phyloP scores from a whole-genome alignment of 1,140 invertebrate genomes.

The Halotydeus destructor region DNA sequence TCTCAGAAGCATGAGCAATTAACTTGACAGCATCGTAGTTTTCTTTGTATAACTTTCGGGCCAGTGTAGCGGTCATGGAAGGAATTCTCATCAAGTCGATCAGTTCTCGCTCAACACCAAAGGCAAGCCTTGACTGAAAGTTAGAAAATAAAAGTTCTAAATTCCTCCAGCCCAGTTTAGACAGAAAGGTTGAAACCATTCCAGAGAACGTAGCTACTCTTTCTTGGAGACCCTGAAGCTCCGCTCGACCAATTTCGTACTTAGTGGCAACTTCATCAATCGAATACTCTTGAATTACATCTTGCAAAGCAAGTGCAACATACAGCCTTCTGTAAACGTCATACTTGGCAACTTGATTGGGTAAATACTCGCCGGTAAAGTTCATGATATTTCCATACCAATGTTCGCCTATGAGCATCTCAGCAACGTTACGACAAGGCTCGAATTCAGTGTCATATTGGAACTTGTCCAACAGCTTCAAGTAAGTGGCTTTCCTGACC shows the following conservation, averaged over 20 bases:
- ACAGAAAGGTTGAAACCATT: slow-evolving; percentile 82
- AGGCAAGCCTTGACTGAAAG: slow-evolving; percentile 79
- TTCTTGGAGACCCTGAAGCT: slow-evolving; percentile 75
- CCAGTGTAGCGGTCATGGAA: slow-evolving; percentile 58
- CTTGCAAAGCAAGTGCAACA: slow-evolving; percentile 69
- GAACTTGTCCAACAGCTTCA: not conserved
- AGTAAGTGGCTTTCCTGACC: not conserved
- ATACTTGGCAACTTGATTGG: too few species aligned
- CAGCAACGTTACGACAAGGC: too few species aligned
- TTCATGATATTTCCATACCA: too few species aligned
- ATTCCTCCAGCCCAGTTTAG: slow-evolving; percentile 73
- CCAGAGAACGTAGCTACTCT: slow-evolving; percentile 87
- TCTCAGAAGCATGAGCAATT: slow-evolving; percentile 46
- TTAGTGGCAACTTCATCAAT: slow-evolving; percentile 52
- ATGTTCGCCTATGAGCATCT: too few species aligned
- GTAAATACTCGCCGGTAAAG: too few species aligned
- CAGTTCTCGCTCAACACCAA: slow-evolving; percentile 78
- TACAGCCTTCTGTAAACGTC: slow-evolving; percentile 48
- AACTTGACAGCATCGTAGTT: slow-evolving; percentile 55
- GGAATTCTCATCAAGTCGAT: slow-evolving; percentile 71
- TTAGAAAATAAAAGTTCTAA: slow-evolving; percentile 70
- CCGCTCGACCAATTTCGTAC: slow-evolving; percentile 63
- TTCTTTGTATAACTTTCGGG: slow-evolving; percentile 57
- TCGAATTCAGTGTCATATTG: too few species aligned
- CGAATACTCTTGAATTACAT: slow-evolving; percentile 75